Evolutionary conservation across 30 jellyfish, hydroid and myxozoan genomes (phyloP).

Genomic region (Aurelia aurita): DNA sequence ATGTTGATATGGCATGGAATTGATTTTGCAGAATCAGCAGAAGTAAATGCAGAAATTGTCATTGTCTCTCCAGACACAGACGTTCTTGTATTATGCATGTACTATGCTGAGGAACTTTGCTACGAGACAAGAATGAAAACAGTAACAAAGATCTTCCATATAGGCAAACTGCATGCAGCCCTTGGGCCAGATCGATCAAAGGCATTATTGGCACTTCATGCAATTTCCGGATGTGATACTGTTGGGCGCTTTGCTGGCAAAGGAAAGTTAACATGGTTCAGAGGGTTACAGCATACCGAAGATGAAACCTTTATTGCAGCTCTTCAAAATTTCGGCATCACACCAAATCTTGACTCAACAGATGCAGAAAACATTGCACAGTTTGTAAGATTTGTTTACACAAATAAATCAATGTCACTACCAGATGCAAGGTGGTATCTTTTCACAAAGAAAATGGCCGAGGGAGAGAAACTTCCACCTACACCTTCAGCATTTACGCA

Average conservation of each 20-base stretch:
- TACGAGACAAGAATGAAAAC: too few species aligned
- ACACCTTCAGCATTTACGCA: constrained; percentile 28
- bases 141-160: too few species aligned
- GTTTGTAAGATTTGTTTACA: constrained; percentile 21
- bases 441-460: constrained; percentile 17
- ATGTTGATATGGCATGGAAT: too few species aligned
- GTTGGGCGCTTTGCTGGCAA: constrained; percentile 17
- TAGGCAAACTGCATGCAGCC: neutral
- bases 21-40: too few species aligned
- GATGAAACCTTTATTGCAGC: constrained; percentile 29
- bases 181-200: neutral
- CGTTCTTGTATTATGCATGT: too few species aligned
- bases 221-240: constrained; percentile 2
- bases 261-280: constrained; percentile 17
- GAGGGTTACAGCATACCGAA: constrained; percentile 14
- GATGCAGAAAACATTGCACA: constrained; percentile 18
- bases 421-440: constrained; percentile 9
- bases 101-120: too few species aligned
- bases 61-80: too few species aligned
- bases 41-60: too few species aligned
- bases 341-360: constrained; percentile 30
- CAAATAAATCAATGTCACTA: neutral
- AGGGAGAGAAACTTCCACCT: constrained; percentile 24
- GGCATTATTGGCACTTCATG: constrained; percentile 7
- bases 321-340: constrained; percentile 19